Percentiles rank a stretch among this genome's conserved stretches.
These are phyloP conservation scores for Sebastes trivittatus DNA, from an alignment of 2,797 vertebrate genomes.

Conservation along the genomic window DNA sequence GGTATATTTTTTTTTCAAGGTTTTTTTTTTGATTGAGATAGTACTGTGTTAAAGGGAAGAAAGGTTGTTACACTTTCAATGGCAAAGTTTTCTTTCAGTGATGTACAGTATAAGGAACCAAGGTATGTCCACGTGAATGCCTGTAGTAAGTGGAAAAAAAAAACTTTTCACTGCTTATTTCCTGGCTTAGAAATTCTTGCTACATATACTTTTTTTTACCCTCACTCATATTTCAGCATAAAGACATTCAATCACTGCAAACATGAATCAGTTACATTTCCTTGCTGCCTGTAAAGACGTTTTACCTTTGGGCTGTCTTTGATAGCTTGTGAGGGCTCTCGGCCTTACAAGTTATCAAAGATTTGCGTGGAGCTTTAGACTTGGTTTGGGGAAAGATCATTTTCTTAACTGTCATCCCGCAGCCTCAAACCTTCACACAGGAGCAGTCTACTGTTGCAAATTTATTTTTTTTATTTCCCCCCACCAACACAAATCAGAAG, in stretches of 20 bases:
- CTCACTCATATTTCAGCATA: slow-evolving; percentile 25
- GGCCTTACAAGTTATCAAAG: slow-evolving; percentile 59
- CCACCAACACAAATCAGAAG: slow-evolving; percentile 41
- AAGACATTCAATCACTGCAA: slow-evolving; percentile 49
- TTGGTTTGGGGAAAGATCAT: slow-evolving; percentile 49
- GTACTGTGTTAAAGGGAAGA: slow-evolving; percentile 25
- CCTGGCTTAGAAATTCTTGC: slow-evolving; percentile 35
- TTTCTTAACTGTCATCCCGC: slow-evolving; percentile 48
- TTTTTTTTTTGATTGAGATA: slow-evolving; percentile 29
- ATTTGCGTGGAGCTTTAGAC: slow-evolving; percentile 48
- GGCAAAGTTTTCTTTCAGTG: slow-evolving; percentile 39
- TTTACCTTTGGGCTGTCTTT: slow-evolving; percentile 61
- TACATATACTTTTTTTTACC: slow-evolving; percentile 8
- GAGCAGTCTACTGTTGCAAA: slow-evolving; percentile 29
- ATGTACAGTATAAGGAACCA: slow-evolving; percentile 8
- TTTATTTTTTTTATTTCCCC: slow-evolving; percentile 4
- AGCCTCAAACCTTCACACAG: slow-evolving; percentile 63
- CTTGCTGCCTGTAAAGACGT: slow-evolving; percentile 48
- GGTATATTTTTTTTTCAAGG: slow-evolving; percentile 30
- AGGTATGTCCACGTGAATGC: slow-evolving; percentile 28
- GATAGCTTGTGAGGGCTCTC: slow-evolving; percentile 47
- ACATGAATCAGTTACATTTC: slow-evolving; percentile 57
- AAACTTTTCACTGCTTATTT: slow-evolving; percentile 2
- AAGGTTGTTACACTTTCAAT: slow-evolving; percentile 36
- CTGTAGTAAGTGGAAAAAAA: background rate